Percentiles rank a stretch among this genome's conserved stretches.
Evolutionary conservation across 2,888 invertebrate genomes (phyloP).

Genomic region (Harmothoe impar): DNA sequence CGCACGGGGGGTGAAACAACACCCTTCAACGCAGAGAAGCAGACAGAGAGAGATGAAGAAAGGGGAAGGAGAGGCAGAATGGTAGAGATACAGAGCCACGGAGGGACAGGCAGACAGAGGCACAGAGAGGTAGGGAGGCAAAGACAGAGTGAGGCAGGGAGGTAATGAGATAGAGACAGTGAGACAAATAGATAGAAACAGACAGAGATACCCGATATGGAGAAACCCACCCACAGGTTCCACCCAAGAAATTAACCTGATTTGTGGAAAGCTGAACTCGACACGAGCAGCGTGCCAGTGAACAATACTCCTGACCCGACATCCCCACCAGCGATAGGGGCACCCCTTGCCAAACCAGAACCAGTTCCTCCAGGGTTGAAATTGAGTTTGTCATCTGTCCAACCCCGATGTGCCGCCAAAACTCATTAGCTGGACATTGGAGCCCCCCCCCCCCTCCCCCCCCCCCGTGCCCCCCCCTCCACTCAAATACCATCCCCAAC

Average conservation of each 20-base stretch:
- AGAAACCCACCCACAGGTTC: too few species aligned
- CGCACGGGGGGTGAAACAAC: background rate
- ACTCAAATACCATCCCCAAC: too few species aligned
- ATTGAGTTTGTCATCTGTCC: constrained; percentile 7
- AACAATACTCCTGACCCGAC: too few species aligned
- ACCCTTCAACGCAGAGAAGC: too few species aligned
- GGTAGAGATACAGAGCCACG: background rate
- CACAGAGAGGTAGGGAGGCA: background rate
- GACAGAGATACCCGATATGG: background rate
- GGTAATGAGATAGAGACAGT: constrained; percentile 13
- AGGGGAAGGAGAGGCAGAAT: background rate
- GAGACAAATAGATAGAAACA: background rate
- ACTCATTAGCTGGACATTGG: background rate
- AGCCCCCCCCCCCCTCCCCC: background rate
- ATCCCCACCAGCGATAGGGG: too few species aligned
- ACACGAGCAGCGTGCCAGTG: too few species aligned
- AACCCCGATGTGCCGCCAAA: background rate
- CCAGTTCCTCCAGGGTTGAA: background rate
- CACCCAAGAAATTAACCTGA: too few species aligned
- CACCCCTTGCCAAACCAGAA: background rate
- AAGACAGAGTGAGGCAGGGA: background rate
- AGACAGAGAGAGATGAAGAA: too few species aligned
- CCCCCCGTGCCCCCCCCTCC: too few species aligned
- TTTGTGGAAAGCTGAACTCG: too few species aligned
- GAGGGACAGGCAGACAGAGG: background rate